Percentiles rank a stretch among this genome's conserved stretches.
These are phyloP conservation scores for Clarias batrachus DNA, from an alignment of 2,113 vertebrate species.

Conservation along the genomic window DNA sequence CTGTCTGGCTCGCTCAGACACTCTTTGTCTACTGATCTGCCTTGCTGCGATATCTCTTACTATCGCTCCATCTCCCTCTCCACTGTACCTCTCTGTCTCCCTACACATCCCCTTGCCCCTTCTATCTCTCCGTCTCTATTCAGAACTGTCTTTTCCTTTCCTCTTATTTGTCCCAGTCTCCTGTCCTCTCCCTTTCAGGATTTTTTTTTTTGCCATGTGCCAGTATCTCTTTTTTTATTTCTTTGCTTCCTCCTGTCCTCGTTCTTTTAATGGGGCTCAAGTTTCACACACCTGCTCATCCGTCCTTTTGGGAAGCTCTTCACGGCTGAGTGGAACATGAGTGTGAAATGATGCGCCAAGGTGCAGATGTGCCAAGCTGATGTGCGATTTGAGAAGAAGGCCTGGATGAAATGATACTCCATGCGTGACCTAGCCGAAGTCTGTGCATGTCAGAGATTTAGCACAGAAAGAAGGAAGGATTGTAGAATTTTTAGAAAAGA, in stretches of 20 bases:
- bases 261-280: constrained; percentile 4
- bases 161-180: background rate
- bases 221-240: background rate
- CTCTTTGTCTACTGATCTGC: constrained; percentile 5
- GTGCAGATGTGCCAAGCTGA: background rate
- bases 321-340: background rate
- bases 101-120: background rate
- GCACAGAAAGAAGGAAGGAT: background rate
- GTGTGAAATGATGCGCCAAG: background rate
- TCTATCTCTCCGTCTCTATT: background rate
- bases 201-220: background rate
- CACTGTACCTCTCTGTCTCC: background rate
- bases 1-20: constrained; percentile 1
- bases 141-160: background rate
- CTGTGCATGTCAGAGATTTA: background rate
- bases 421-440: background rate
- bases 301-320: background rate
- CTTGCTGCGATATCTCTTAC: background rate
- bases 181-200: too few species aligned
- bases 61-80: background rate
- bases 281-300: constrained; percentile 13
- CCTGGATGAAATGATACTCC: background rate
- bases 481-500: too few species aligned
- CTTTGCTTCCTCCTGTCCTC: background rate
- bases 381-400: background rate